These are phyloP conservation scores for Julus scanicus DNA, from an alignment of 2,888 invertebrate species.

Conservation along the genomic window DNA sequence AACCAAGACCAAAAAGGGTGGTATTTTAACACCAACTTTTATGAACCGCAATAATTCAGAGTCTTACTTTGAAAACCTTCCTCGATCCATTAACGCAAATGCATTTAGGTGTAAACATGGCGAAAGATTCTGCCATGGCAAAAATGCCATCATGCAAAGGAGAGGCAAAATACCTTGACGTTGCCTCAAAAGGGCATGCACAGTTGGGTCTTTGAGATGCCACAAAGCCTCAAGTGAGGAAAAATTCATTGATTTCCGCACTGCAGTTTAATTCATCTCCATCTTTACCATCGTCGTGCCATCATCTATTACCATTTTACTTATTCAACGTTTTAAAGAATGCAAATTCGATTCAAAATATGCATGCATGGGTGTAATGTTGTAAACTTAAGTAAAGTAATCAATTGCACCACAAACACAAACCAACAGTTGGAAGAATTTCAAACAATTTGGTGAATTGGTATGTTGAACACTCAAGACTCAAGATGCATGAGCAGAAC, in stretches of 20 bases:
- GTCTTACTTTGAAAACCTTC: slow-evolving; percentile 1
- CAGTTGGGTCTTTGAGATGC: background rate
- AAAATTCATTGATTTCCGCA: slow-evolving; percentile 16
- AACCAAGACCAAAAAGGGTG: background rate
- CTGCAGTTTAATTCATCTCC: slow-evolving; percentile 25
- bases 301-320: background rate
- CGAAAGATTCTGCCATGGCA: background rate
- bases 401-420: background rate
- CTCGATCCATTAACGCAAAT: background rate
- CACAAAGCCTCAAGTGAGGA: background rate
- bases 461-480: too few relatives aligned
- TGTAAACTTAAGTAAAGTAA: background rate
- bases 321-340: slow-evolving; percentile 12
- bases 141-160: background rate
- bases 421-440: background rate
- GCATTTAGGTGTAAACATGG: background rate
- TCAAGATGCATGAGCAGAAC: too few relatives aligned
- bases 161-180: background rate
- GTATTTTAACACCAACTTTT: background rate
- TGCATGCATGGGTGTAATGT: background rate
- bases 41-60: background rate
- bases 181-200: background rate
- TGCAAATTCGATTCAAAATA: background rate
- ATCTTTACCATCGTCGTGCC: background rate
- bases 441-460: background rate